phyloP scores from a whole-genome alignment of 2,113 vertebrate species.

The Melanostigma gelatinosum region DNA sequence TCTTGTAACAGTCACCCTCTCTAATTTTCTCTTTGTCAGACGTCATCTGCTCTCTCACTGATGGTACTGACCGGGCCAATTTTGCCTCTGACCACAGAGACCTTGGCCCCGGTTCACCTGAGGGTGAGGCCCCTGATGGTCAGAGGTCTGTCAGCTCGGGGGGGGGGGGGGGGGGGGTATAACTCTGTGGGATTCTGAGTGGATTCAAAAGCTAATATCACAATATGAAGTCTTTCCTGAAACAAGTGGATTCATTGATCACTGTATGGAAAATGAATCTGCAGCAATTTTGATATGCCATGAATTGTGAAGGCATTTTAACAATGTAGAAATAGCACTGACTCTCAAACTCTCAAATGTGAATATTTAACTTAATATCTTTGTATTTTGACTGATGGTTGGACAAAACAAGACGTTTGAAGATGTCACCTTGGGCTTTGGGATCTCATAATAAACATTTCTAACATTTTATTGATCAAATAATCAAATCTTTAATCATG shows the following conservation, averaged over 20 bases:
- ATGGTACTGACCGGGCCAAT: neutral
- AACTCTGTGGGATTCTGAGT: neutral
- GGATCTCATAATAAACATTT: neutral
- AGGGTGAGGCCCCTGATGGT: conserved; percentile 4
- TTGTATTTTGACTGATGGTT: neutral
- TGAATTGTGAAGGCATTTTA: neutral
- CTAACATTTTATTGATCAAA: neutral
- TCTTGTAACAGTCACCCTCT: neutral
- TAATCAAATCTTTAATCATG: neutral
- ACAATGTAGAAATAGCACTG: neutral
- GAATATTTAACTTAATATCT: neutral
- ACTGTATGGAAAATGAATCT: neutral
- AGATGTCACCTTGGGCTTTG: neutral
- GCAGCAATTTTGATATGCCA: neutral
- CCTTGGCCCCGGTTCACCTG: conserved; percentile 12
- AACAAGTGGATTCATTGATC: neutral
- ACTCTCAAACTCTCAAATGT: neutral
- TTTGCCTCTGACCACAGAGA: conserved; percentile 15
- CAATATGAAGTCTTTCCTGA: neutral
- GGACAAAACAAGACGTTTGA: neutral
- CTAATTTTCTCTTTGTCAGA: conserved; percentile 41
- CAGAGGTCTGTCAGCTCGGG: neutral
- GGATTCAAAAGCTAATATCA: neutral
- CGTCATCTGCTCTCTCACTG: conserved; percentile 41
- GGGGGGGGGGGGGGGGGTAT: neutral